These are phyloP conservation scores for silkworm (Bombyx mori) DNA, from an alignment of 1,140 invertebrate species.

Conservation along the genomic window ASM3026992v2 NC_085120.1:4170501-4171000, in stretches of 20 bases:
- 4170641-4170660: neutral
- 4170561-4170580: too few species aligned
- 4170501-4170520: too few species aligned
- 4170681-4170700: neutral
- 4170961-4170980: too few species aligned
- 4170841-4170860: constrained; percentile 96
- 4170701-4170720: constrained; percentile 82
- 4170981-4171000: too few species aligned
- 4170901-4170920: constrained; percentile 30
- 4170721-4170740: constrained; percentile 92
- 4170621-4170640: too few species aligned
- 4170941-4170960: too few species aligned
- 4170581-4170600: too few species aligned
- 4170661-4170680: neutral
- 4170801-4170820: constrained; percentile 73
- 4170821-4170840: constrained; percentile 71
- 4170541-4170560: too few species aligned
- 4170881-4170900: constrained; percentile 99
- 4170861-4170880: constrained; percentile 97
- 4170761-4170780: constrained; percentile 96
- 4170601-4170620: too few species aligned
- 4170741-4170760: constrained; percentile 93
- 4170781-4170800: constrained; percentile 79
- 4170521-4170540: too few species aligned
- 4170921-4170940: too few species aligned